phyloP scores from a whole-genome alignment of 2,113 vertebrate genomes.

The Brienomyrus brachyistius region DNA sequence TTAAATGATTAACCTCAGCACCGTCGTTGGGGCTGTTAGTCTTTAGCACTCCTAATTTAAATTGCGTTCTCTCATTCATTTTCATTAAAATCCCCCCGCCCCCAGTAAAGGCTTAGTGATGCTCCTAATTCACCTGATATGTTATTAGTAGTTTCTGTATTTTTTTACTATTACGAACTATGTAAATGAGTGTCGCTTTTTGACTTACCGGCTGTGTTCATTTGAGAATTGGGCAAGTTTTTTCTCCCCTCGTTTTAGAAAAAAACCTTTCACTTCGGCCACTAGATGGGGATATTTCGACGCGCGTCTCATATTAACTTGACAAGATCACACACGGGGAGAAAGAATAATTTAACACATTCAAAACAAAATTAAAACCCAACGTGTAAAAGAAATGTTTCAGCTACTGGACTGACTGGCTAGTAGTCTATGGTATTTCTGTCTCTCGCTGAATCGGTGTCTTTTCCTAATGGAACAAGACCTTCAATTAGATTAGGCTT shows the following conservation, averaged over 20 bases:
- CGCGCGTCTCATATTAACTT: background rate
- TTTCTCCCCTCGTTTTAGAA: background rate
- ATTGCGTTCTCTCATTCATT: background rate
- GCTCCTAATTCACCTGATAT: background rate
- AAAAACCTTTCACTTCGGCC: background rate
- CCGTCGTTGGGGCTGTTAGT: background rate
- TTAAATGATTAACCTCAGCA: background rate
- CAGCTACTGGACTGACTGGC: background rate
- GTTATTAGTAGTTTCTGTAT: background rate
- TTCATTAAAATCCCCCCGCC: background rate
- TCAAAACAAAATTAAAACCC: background rate
- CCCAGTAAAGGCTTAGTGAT: background rate
- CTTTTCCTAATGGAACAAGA: background rate
- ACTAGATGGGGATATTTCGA: background rate
- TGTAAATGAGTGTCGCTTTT: background rate
- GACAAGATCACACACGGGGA: background rate
- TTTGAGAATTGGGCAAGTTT: background rate
- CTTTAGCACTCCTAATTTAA: background rate
- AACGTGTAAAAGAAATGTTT: background rate
- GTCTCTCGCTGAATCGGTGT: background rate
- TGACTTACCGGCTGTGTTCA: background rate
- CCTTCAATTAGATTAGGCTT: background rate
- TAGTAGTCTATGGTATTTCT: background rate
- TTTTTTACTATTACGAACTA: background rate
- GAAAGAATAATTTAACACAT: background rate